phyloP scores from a whole-genome alignment of 2,797 vertebrate genomes.

The Phaenicophaeus curvirostris region DNA sequence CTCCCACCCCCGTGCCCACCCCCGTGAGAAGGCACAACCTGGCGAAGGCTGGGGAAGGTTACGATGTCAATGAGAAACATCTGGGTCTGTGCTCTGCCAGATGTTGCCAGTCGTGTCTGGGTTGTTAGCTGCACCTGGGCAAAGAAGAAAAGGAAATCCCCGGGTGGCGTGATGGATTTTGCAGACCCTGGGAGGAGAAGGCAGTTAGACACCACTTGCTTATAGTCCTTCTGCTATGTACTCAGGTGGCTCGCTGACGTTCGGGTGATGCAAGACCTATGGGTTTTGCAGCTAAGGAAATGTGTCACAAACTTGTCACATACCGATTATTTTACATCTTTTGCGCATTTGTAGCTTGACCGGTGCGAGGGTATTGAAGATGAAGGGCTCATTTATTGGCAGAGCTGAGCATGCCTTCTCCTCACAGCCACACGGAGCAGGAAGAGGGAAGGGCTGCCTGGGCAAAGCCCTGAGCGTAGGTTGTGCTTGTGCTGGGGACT shows the following conservation, averaged over 20 bases:
- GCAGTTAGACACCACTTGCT: conserved; percentile 34
- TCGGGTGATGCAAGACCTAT: background rate
- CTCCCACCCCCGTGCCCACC: background rate
- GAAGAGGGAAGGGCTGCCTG: conserved; percentile 50
- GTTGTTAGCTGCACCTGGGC: conserved; percentile 58
- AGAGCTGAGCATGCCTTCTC: background rate
- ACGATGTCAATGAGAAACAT: conserved; percentile 27
- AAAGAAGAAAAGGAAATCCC: conserved; percentile 40
- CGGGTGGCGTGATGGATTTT: conserved; percentile 8
- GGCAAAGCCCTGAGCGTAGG: background rate
- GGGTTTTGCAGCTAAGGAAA: background rate
- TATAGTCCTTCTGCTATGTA: conserved; percentile 15
- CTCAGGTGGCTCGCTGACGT: background rate
- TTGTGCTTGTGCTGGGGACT: background rate
- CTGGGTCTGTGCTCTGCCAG: conserved; percentile 23
- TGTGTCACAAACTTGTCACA: background rate
- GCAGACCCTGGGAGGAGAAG: background rate
- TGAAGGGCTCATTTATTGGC: background rate
- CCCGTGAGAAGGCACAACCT: background rate
- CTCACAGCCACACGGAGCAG: background rate
- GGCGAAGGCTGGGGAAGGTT: background rate
- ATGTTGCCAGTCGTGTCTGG: conserved; percentile 44
- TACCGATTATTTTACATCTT: background rate
- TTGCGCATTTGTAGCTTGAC: background rate
- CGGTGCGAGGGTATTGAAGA: background rate